Evolutionary conservation across 2,797 vertebrate genomes (phyloP), one percentile per base, ranked within the genome.

Genomic region (Manis crassicaudata): DNA sequence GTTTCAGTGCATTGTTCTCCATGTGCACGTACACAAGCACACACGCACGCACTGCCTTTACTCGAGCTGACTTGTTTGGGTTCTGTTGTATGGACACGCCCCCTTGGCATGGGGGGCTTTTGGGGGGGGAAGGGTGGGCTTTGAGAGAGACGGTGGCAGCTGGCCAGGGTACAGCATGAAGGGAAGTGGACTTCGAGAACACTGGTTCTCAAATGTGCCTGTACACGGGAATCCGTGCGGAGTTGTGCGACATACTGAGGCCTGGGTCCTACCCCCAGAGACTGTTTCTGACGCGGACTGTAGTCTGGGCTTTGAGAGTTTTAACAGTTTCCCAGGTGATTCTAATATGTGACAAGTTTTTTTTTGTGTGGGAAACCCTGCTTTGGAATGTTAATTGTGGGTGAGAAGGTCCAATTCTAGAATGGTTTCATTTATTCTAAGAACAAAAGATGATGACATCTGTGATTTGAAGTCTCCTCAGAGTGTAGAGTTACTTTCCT

Each of bases 171-270:
- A 54, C 6, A 3, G 58, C 27, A 13, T 8, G 68, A 32, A 50
- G 58, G 92, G 35, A 85, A 18, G 35, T 17, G 17, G 72, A 17
- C 17, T 12, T 8, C 52, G 18, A 29, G 88, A 40, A 35, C 32
- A 50, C 25, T 12, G 50, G 60, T 23, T 58, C 62, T 32, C 35
- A n/a, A 4, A 40, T 9, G 23, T 32, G 37, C 46, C 32, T 27
- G 50, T 12, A 7, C 13, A 1, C 0, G 14, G 40, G 20, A 65
- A 27, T 32, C 12, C 58, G 12, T 1, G 35, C 65, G 21, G 56
- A 29, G 43, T 9, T 43, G 14, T 35, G 23, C 23, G 6, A 13
- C 5, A 12, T 7, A 18, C n/a, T 0, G 5, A 6, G 25, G 63
- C 65, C 63, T 17, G 25, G 20, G 63, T 62, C 20, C n/a, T 46